These are phyloP conservation scores for Volucella bombylans DNA, from an alignment of 2,888 invertebrate species.

Conservation along the genomic window DNA sequence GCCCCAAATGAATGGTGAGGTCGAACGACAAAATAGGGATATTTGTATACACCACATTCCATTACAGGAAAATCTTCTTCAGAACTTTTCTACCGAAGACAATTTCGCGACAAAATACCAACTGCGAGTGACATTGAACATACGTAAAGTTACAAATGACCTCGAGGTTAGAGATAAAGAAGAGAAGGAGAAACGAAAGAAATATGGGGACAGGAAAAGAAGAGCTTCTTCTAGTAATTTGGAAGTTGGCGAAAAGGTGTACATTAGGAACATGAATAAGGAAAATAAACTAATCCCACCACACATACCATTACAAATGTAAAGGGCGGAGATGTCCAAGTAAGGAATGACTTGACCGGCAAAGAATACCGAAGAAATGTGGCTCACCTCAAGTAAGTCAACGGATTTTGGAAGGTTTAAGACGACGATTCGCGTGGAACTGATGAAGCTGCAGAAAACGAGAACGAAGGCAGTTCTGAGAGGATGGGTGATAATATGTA, in stretches of 20 bases:
- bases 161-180: not conserved
- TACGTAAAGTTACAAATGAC: not conserved
- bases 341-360: no score
- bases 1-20: constrained; percentile 3
- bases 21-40: no score
- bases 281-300: not conserved
- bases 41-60: constrained; percentile 19
- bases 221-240: constrained; percentile 8
- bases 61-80: constrained; percentile 23
- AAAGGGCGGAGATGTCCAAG: no score
- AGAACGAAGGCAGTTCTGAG: no score
- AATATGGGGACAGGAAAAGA: not conserved
- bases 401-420: no score
- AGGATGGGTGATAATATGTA: no score
- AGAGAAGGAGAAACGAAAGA: no score
- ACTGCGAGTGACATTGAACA: not conserved
- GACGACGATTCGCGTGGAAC: no score
- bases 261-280: not conserved
- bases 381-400: no score
- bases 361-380: no score
- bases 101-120: constrained; percentile 26
- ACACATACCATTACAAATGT: no score
- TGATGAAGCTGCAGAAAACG: no score
- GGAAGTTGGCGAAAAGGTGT: constrained; percentile 2
- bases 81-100: constrained; percentile 27